phyloP scores from a whole-genome alignment of 2,113 vertebrate species.

The Heteronetta atricapilla region DNA sequence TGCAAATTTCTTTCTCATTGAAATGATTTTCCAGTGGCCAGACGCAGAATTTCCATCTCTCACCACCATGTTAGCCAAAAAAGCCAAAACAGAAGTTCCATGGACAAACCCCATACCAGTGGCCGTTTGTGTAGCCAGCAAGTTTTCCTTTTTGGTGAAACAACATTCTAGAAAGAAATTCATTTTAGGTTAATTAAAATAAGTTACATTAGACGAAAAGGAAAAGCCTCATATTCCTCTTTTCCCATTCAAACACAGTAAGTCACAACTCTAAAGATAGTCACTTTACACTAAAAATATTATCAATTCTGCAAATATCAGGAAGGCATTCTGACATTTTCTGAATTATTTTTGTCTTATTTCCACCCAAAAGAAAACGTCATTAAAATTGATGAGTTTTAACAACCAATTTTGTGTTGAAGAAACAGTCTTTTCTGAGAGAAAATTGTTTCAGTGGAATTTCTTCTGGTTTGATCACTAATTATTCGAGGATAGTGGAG shows the following conservation, averaged over 20 bases:
- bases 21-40: background rate
- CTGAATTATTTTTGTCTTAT: slow-evolving; percentile 31
- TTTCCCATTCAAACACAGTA: background rate
- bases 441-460: slow-evolving; percentile 19
- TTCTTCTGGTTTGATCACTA: slow-evolving; percentile 49
- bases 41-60: background rate
- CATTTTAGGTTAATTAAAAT: slow-evolving; percentile 17
- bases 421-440: background rate
- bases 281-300: background rate
- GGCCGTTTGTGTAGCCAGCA: background rate
- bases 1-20: background rate
- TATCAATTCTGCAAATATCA: background rate
- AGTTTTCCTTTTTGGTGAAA: background rate
- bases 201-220: background rate
- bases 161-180: background rate
- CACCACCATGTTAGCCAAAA: background rate
- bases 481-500: slow-evolving; percentile 37
- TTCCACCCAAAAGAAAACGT: background rate
- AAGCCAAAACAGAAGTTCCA: background rate
- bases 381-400: slow-evolving; percentile 36
- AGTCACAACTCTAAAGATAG: background rate
- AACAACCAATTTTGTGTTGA: slow-evolving; percentile 40
- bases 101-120: too few species aligned
- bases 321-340: slow-evolving; percentile 26
- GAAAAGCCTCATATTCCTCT: background rate